Evolutionary conservation across 2,888 invertebrate species (phyloP), one percentile per base, ranked within the genome.

Genomic region (Campoplex capitator): DNA sequence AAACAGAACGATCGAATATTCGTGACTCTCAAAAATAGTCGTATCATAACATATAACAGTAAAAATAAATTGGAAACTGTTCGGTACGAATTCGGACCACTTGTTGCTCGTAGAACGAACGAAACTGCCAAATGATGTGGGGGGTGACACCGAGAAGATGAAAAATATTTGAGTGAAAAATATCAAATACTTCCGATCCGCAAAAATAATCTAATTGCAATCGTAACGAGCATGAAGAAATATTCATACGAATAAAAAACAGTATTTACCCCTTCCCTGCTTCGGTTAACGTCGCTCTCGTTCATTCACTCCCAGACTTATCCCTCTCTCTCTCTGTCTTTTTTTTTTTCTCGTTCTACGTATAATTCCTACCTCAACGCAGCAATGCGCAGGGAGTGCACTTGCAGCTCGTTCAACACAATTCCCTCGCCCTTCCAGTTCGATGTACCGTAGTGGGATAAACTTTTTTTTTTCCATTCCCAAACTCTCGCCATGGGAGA

Each of bases 311-410:
- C 62, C 58, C 38, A 18, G 13, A 28, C 42, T 11, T 56, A 38
- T 65, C 54, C 32, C 68, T 23, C 58, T 65, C 65, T 48, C 23
- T 23, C 23, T 23, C 23, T 23, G 23, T 23, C 23, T 23, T 23
- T 76, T 28, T 45, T 45, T 45, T 68, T 58, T 42, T 65, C 78
- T 70, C 78, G 23, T 56, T 65, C 67, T 13, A 28, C 70, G 16
- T 56, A 58, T 54, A 51, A 70, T 68, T 74, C 79, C 83, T 84
- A 73, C 80, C 83, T 80, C 81, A 77, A 83, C 79, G 80, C 71
- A 74, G 45, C 42, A 62, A 54, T 75, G 78, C 23, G 23, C 23
- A 79, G 75, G 35, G 79, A 79, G 68, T 78, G 77, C 76, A 83
- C 84, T 79, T 75, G 54, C 79, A 75, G 35, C 71, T 45, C 48